Base-by-base conservation (phyloP, 1,140 invertebrate species). In the Pararge aegeria region DNA sequence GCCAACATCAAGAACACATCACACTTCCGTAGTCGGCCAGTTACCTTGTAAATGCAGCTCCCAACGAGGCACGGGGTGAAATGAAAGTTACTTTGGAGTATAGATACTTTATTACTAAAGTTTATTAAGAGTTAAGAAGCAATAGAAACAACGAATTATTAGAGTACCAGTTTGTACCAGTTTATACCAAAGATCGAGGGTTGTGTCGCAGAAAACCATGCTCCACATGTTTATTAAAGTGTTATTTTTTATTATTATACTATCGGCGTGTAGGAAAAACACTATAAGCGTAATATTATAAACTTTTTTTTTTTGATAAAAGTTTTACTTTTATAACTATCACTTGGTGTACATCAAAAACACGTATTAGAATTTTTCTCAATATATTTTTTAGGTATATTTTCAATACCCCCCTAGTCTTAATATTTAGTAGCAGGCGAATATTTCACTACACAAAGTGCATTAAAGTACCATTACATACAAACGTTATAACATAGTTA, bases 41-140 rank as follows among this genome's bases (percentile, higher is more conserved):
- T 87, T 89, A 89, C 87, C 87, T 89, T 89, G 66, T 74, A 61
- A 61, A 75, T 66, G 76, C 80, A 75, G 79, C 81, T 75, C 84
- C 83, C 80, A 75, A 74, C 80, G 81, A 73, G 75, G 75, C 82
- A 70, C 76, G 73, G 67, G 80, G 79, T 87, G 80, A 85, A 89
- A 89, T 87, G 75, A 89, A 87, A 85, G 79, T 86, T 84, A 89
- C 84, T 87, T 87, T 87, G 83, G 87, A 89, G 73, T 89, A 89
- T 78, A 87, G 79, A 83, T 83, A 87, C 74, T 89, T 89, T 89
- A 89, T 87, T 89, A 87, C 83, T 87, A 87, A 80, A 67, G 49
- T 77, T 87, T 78, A 82, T 78, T 70, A 84, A 63, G 66, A 52
- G 77, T 84, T 80, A 86, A 80, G 72, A 83, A 86, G 80, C 74